Conservation (phyloP, 2,888 invertebrate genomes). For the Acrocyrtus sp. region DNA sequence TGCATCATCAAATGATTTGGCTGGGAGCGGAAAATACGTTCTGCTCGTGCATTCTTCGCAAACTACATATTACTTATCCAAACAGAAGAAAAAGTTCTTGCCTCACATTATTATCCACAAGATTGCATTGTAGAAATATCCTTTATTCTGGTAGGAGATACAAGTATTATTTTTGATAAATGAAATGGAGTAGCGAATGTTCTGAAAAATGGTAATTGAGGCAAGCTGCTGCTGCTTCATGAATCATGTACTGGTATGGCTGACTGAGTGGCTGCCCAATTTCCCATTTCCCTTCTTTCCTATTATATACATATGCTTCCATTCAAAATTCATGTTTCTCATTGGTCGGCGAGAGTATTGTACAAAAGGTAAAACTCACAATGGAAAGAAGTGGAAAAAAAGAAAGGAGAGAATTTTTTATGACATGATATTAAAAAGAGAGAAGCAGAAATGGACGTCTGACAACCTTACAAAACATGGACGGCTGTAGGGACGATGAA, state of each 20-base stretch:
- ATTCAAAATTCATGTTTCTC: slow-evolving; percentile 44
- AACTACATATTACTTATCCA: neutral
- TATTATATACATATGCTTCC: slow-evolving; percentile 17
- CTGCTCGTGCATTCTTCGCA: neutral
- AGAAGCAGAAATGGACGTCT: slow-evolving; percentile 22
- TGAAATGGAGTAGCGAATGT: slow-evolving; percentile 5
- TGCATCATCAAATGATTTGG: neutral
- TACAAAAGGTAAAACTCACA: neutral
- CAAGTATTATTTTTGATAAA: slow-evolving; percentile 32
- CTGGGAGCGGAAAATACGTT: neutral
- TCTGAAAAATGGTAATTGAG: slow-evolving; percentile 42
- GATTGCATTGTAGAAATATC: neutral
- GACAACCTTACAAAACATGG: slow-evolving; percentile 13
- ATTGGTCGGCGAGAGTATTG: slow-evolving; percentile 8
- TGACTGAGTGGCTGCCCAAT: slow-evolving; percentile 2
- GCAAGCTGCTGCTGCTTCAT: slow-evolving; percentile 23
- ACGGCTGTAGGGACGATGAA: neutral
- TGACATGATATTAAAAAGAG: slow-evolving; percentile 8
- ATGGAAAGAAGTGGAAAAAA: neutral
- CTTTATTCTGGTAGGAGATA: slow-evolving; percentile 25
- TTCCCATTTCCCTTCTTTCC: slow-evolving; percentile 18
- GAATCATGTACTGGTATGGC: slow-evolving; percentile 33
- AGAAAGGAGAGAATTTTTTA: slow-evolving; percentile 1
- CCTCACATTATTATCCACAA: neutral
- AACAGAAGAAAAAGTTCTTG: neutral